Conservation (phyloP, 2,113 vertebrate genomes). For the Sander lucioperca region DNA sequence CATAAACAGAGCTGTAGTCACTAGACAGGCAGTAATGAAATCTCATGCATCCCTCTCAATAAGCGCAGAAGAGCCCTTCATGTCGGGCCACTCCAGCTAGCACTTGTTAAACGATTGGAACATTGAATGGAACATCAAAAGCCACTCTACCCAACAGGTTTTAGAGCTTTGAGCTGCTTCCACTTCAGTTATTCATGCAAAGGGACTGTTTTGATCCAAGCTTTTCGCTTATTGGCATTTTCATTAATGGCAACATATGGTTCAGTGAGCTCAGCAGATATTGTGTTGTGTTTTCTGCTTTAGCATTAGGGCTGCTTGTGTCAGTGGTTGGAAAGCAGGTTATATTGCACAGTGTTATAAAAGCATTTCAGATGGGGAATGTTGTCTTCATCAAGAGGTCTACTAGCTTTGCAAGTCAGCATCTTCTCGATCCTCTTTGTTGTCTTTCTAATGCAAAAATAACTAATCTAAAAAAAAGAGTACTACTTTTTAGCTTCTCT, state of each 20-base stretch:
- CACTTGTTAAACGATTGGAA: constrained; percentile 72
- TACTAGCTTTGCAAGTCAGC: background rate
- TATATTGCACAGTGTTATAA: background rate
- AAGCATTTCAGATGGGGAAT: background rate
- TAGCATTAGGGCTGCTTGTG: background rate
- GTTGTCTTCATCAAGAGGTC: constrained; percentile 4
- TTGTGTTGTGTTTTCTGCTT: constrained; percentile 11
- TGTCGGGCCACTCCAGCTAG: constrained; percentile 49
- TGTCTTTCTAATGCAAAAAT: background rate
- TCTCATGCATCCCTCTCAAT: constrained; percentile 57
- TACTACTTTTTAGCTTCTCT: constrained; percentile 7
- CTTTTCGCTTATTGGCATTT: constrained; percentile 43
- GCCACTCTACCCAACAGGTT: constrained; percentile 41
- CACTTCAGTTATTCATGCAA: constrained; percentile 41
- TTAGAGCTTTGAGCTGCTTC: constrained; percentile 33
- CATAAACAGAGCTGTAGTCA: constrained; percentile 19
- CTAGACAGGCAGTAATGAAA: constrained; percentile 51
- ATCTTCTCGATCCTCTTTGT: background rate
- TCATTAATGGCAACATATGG: constrained; percentile 23
- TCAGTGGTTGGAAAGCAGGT: background rate
- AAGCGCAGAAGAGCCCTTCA: constrained; percentile 60
- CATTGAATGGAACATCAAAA: constrained; percentile 67
- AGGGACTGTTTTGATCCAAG: constrained; percentile 23
- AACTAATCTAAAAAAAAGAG: background rate
- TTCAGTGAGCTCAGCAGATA: constrained; percentile 21